These are phyloP conservation scores for Listrodromus nycthemerus DNA, from an alignment of 2,888 invertebrate genomes.

Conservation along the genomic window DNA sequence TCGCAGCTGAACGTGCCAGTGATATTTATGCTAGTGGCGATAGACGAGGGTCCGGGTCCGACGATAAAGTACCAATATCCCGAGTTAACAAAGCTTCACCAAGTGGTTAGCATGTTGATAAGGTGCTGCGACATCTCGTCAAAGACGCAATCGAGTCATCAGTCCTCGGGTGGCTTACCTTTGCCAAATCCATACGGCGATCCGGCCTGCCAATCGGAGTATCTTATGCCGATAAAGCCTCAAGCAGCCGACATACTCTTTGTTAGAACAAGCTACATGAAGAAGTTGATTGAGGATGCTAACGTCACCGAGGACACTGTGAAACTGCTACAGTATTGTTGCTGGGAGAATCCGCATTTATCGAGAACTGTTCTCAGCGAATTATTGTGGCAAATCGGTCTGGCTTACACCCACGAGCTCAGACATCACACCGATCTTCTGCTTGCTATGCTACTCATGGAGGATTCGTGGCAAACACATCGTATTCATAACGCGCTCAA, in stretches of 20 bases:
- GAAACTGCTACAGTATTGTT: conserved; percentile 95
- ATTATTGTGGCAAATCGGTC: conserved; percentile 94
- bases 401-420: conserved; percentile 97
- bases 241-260: conserved; percentile 94
- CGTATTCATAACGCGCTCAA: conserved; percentile 97
- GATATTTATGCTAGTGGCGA: conserved; percentile 95
- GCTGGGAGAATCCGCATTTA: conserved; percentile 98
- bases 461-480: conserved; percentile 98
- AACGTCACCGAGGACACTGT: conserved; percentile 96
- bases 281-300: conserved; percentile 97
- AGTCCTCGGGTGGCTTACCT: conserved; percentile 85
- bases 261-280: conserved; percentile 93
- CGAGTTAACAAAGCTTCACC: conserved; percentile 96
- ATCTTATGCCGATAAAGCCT: conserved; percentile 89
- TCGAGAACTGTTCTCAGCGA: conserved; percentile 95
- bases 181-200: conserved; percentile 92
- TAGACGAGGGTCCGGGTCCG: conserved; percentile 96
- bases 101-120: conserved; percentile 94
- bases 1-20: conserved; percentile 94
- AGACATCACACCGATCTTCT: conserved; percentile 96
- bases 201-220: conserved; percentile 86
- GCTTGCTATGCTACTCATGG: conserved; percentile 93
- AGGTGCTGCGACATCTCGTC: conserved; percentile 95
- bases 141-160: conserved; percentile 85
- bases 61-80: conserved; percentile 98